These are phyloP conservation scores for Cygnus buccinator DNA, from an alignment of 2,113 vertebrate species.

Conservation along the genomic window DNA sequence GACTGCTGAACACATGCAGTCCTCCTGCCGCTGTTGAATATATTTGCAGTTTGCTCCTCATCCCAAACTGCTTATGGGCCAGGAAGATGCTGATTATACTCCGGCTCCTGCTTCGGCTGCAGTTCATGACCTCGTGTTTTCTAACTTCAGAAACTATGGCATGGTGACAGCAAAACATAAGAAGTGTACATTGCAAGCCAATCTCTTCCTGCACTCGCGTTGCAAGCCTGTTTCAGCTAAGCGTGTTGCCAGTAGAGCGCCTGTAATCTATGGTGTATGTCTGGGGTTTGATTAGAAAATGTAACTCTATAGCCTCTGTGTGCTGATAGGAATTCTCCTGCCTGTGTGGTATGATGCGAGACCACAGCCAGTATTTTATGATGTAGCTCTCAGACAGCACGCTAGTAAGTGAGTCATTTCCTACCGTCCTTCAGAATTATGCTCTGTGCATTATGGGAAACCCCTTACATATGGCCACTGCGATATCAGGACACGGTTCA, in stretches of 20 bases:
- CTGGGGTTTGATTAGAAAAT: background rate
- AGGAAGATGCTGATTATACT: background rate
- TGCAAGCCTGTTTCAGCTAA: background rate
- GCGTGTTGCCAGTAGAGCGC: background rate
- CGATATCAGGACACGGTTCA: background rate
- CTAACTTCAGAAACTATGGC: background rate
- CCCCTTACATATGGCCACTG: background rate
- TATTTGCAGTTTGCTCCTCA: background rate
- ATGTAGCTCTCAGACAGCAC: background rate
- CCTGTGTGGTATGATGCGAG: background rate
- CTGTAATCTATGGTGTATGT: background rate
- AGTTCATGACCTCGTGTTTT: constrained; percentile 9
- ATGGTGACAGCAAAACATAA: background rate
- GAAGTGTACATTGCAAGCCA: background rate
- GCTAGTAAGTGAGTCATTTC: constrained; percentile 35
- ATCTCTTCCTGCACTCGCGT: background rate
- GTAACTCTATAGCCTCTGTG: constrained; percentile 32
- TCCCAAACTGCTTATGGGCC: background rate
- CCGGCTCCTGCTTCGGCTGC: background rate
- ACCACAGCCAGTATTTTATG: constrained; percentile 7
- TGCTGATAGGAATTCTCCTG: constrained; percentile 33
- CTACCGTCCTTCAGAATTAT: background rate
- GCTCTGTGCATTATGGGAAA: background rate
- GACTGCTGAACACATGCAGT: accelerated
- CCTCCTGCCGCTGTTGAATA: background rate